phyloP scores from a whole-genome alignment of 2,113 vertebrate genomes.

The Macaca fascicularis region T2T-MFA8v1.1 NC_088388.1:71865001-71865500 shows the following conservation, averaged over 20 bases:
- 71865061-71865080: neutral
- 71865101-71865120: neutral
- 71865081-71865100: neutral
- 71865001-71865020: neutral
- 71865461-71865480: neutral
- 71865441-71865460: neutral
- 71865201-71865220: neutral
- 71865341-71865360: neutral
- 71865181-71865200: neutral
- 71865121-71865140: slow-evolving; percentile 7
- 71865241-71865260: slow-evolving; percentile 17
- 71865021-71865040: slow-evolving; percentile 24
- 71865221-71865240: neutral
- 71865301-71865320: neutral
- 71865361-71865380: neutral
- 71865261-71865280: slow-evolving; percentile 17
- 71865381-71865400: slow-evolving; percentile 4
- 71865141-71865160: neutral
- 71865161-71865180: neutral
- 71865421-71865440: neutral
- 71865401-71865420: neutral
- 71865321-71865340: neutral
- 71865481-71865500: neutral
- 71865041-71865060: slow-evolving; percentile 28
- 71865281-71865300: neutral